Base-by-base conservation (phyloP, 1,140 invertebrate species). In the Stegodyphus mimosarum region DNA sequence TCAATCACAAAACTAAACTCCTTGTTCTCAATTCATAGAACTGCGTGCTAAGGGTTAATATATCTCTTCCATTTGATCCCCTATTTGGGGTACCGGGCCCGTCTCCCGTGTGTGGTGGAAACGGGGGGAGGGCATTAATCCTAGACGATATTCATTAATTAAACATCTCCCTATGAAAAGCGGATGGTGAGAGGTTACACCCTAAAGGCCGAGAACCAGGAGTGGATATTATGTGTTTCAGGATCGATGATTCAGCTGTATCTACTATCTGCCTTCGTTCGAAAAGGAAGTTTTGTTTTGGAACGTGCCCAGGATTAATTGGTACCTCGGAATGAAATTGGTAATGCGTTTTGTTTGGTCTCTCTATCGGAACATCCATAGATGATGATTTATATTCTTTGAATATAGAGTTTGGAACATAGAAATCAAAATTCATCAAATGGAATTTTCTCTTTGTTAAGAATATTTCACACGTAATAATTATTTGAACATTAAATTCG, bases 21-120 rank as follows among this genome's bases (percentile, higher is more conserved):
- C 17, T n/a, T 15, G 64, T 17, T 84, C 72, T 51, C 17, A 76
- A 84, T 75, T 67, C 66, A 69, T 50, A 69, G 71, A 55, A 76
- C 81, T 84, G 81, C 81, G 81, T 84, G 81, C 81, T 48, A 84
- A 84, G 81, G 81, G 81, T 84, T 84, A 84, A 84, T 84, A 75
- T 76, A 84, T 84, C 73, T 84, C 81, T 75, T 84, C 81, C 72
- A 84, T 84, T 84, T 84, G 81, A 84, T 84, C 81, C 73, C 73
- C 81, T 73, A 84, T 84, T 84, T 75, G 64, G 73, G 81, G 17
- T 10, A 17, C 53, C 33, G 48, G 70, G 51, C 79, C 77, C 53
- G 70, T 73, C 55, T 69, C 13, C 66, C 13, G 63, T n/a, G 60
- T 2, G 15, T 11, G 15, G 64, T 7, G 66, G 10, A 69, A 71